Base-by-base conservation (phyloP, 2,888 invertebrate species). In the Microplitis deprimator region DNA sequence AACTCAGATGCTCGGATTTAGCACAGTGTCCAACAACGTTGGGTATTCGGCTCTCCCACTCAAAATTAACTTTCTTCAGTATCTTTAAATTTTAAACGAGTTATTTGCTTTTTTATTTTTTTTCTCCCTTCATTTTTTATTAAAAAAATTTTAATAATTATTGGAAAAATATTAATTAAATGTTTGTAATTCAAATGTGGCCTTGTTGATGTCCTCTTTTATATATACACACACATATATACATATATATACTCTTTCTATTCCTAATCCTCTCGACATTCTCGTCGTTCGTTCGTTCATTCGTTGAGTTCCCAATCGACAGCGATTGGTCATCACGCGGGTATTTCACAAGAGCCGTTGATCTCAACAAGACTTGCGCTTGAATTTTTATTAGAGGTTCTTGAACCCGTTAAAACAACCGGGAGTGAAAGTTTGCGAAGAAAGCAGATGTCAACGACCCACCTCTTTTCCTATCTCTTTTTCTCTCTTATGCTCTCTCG, bases 351-450 rank as follows among this genome's bases (percentile, higher is more conserved):
- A 79, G 41, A 20, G 64, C 38, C 67, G 74, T 60, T 60, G 74
- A 68, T 78, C 61, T 64, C 77, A 65, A 70, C 62, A 77, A 60
- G 39, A 75, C 40, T 41, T 61, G 78, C 50, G 73, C 77, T 77
- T 77, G 78, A 81, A 79, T 80, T 77, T 73, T 77, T 75, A 75
- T 79, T 73, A 7, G 72, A 77, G 81, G 80, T 82, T 79, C 77
- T 82, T 82, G 82, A 82, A 82, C 82, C 10, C 40, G 70, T 65
- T 59, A 65, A 61, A 68, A 59, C 62, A 59, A 40, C 65, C 20
- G 79, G 50, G 79, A 83, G 88, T 87, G 89, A 89, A 89, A 89
- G 89, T 88, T 87, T 83, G 87, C 88, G 83, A 88, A 89, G 88
- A 89, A 88, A 88, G 88, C 86, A 85, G 84, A 64, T 62, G 72